Evolutionary conservation across 2,113 vertebrate species (phyloP).

Genomic region (Panthera tigris): DNA sequence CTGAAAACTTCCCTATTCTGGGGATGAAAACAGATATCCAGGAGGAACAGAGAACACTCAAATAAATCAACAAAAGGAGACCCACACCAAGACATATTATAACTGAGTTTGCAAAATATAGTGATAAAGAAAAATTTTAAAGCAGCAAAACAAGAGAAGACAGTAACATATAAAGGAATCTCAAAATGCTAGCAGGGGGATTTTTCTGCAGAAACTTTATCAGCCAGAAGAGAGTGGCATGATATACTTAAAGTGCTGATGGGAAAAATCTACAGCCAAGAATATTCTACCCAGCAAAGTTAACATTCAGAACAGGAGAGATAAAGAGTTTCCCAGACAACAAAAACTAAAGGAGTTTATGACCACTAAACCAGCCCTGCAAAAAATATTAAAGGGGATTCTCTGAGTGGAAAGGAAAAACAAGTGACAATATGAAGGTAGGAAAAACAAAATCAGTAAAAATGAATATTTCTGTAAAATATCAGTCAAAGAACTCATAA

Average conservation of each 20-base stretch:
- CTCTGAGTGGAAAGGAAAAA: background rate
- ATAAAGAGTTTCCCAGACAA: background rate
- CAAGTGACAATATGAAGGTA: background rate
- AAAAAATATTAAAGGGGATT: background rate
- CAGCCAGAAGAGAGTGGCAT: background rate
- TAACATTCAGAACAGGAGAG: background rate
- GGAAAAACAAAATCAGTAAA: background rate
- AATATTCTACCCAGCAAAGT: background rate
- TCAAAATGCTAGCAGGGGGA: background rate
- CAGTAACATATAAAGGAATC: background rate
- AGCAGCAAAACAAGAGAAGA: background rate
- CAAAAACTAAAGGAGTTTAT: background rate
- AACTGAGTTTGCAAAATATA: background rate
- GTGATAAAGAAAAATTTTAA: background rate
- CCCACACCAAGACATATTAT: background rate
- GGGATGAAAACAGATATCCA: background rate
- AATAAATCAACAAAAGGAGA: background rate
- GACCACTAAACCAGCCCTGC: background rate
- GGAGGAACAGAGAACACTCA: background rate
- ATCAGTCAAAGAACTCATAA: background rate
- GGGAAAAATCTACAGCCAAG: background rate
- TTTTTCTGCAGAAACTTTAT: background rate
- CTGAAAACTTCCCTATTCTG: background rate
- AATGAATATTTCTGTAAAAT: background rate
- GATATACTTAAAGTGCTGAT: background rate